A percentile compares a stretch with the other conserved stretches of the same genome.
Conservation (phyloP, 2,888 invertebrate species). For the Rotaria macrura region DNA sequence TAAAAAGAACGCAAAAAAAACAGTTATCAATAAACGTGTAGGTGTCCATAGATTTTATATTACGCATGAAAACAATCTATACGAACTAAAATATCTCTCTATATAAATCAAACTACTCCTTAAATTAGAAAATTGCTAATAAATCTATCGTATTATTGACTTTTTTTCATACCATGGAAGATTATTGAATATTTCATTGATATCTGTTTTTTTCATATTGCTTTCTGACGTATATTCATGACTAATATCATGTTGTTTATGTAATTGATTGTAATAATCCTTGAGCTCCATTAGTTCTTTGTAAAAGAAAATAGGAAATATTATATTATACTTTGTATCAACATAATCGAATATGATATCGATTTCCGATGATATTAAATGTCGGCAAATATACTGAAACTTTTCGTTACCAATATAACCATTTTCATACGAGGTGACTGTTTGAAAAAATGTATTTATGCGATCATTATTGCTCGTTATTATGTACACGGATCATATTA, state of each 20-base stretch:
- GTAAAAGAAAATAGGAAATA: neutral
- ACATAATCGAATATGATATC: neutral
- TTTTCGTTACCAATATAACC: neutral
- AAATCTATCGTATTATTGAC: too few species aligned
- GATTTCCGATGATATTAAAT: neutral
- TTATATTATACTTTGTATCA: neutral
- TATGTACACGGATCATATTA: neutral
- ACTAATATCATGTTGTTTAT: neutral
- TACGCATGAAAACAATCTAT: neutral
- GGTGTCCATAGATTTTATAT: neutral
- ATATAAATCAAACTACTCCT: too few species aligned
- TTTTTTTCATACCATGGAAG: neutral
- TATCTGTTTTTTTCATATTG: neutral
- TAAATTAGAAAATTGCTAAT: too few species aligned
- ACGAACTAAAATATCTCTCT: too few species aligned
- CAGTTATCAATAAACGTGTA: neutral
- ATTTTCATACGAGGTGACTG: neutral
- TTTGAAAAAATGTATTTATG: neutral
- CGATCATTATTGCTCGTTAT: neutral
- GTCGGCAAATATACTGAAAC: neutral
- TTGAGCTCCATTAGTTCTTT: neutral
- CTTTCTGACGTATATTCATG: neutral
- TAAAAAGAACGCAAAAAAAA: neutral
- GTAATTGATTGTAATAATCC: neutral
- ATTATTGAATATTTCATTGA: neutral